Conservation (phyloP, 2,888 invertebrate species). For the Scrobipalpa atriplicella region DNA sequence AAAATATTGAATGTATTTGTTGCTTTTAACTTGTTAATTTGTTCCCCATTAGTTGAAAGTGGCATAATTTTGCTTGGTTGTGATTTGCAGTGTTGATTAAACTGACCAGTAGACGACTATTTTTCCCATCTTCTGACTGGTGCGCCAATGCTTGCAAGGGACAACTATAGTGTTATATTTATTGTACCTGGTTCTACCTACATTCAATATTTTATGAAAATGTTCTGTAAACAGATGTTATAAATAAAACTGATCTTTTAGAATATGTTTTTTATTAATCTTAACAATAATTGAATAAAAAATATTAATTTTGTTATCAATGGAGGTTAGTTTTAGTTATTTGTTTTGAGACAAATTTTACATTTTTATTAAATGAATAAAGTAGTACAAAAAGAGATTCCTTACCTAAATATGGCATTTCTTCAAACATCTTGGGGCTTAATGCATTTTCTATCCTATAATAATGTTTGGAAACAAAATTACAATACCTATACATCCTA, state of each 20-base stretch:
- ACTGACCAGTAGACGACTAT: conserved; percentile 48
- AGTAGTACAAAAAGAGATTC: neutral
- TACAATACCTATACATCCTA: no score
- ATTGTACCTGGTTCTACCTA: conserved; percentile 32
- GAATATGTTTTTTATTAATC: conserved; percentile 35
- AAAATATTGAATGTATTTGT: conserved; percentile 45
- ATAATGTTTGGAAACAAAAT: neutral
- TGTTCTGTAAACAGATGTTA: conserved; percentile 37
- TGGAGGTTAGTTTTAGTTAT: neutral
- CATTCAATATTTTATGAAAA: conserved; percentile 41
- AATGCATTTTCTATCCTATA: neutral
- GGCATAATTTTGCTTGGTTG: conserved; percentile 35
- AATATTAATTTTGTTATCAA: neutral
- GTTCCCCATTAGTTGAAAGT: conserved; percentile 66
- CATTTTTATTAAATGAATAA: neutral
- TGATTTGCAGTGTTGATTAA: conserved; percentile 32
- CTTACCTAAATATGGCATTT: neutral
- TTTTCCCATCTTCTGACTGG: conserved; percentile 51
- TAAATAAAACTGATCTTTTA: conserved; percentile 53
- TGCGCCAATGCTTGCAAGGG: conserved; percentile 20
- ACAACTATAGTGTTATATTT: conserved; percentile 32
- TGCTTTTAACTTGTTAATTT: conserved; percentile 68
- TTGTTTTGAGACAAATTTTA: neutral
- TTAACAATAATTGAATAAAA: neutral
- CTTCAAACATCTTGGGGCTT: neutral